Evolutionary conservation across 2,888 invertebrate genomes (phyloP), one percentile per base, ranked within the genome.

Genomic region (Phalangium opilio): DNA sequence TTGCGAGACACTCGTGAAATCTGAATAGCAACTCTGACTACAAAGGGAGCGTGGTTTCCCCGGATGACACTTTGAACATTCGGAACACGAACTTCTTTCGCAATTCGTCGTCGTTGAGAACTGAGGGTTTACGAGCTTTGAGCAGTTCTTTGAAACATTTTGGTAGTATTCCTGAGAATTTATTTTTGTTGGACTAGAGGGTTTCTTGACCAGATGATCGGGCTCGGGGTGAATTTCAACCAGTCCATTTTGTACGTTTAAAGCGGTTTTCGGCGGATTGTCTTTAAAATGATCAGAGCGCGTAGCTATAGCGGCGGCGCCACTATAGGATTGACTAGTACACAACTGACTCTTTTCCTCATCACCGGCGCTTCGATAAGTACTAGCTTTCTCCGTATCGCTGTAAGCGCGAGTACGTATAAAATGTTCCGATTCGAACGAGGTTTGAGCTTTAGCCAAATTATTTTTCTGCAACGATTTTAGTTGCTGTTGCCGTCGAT

Each of bases 401-500:
- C 59, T 59, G 21, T 60, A 57, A 43, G 34, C 41, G 27, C 60
- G 60, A 3, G 60, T 53, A 43, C 62, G 62, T 48, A 11, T 11
- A 11, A 39, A 14, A n/a, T 12, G 11, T 18, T 39, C 19, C 19
- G 17, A 17, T 11, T 41, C 21, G 12, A 18, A 20, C 14, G 21
- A 20, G 19, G 18, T 14, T 33, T 27, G 32, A 32, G 14, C 43
- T 33, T 43, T 43, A 32, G 27, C 11, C 32, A 43, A 43, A 19
- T 43, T 43, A 17, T 43, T 43, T 11, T 60, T 60, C 14, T 59
- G 58, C 44, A 62, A 56, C 43, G 62, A 59, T 46, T 59, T 61
- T 44, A 63, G 57, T 19, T 62, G 50, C 45, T 62, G 61, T 20
- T 59, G 58, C 47, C 62, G 61, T 11, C 60, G 58, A 46, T 62